Percentiles rank a stretch among this genome's conserved stretches.
Evolutionary conservation across 2,888 invertebrate species (phyloP).

Genomic region (Branchellion lobata): DNA sequence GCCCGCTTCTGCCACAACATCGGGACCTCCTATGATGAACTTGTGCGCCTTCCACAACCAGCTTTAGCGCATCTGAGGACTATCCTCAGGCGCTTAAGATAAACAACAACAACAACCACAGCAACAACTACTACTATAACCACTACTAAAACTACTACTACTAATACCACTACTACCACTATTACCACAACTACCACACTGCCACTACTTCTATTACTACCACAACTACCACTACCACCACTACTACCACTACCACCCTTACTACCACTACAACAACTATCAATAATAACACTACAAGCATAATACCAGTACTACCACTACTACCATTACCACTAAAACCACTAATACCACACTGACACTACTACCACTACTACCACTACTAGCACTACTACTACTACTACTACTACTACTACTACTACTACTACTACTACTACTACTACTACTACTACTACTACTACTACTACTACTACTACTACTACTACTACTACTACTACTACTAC

Average conservation of each 20-base stretch:
- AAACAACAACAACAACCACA: too few species aligned
- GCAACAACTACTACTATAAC: too few species aligned
- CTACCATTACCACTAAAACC: background rate
- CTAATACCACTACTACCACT: too few species aligned
- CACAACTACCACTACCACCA: conserved; percentile 4
- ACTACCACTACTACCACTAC: conserved; percentile 20
- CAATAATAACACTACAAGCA: conserved; percentile 10
- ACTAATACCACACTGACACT: background rate
- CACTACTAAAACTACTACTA: too few species aligned
- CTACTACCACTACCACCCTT: background rate
- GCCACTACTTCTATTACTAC: background rate
- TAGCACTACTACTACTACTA: conserved; percentile 28
- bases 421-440: conserved; percentile 28
- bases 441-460: conserved; percentile 38
- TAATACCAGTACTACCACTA: conserved; percentile 18
- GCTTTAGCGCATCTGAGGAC: too few species aligned
- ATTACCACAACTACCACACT: too few species aligned
- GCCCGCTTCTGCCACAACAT: too few species aligned
- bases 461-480: conserved; percentile 30
- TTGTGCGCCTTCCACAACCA: too few species aligned
- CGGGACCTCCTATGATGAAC: too few species aligned
- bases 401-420: conserved; percentile 28
- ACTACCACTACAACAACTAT: conserved; percentile 26
- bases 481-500: conserved; percentile 26
- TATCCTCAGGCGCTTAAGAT: too few species aligned